phyloP scores from a whole-genome alignment of 1,140 invertebrate species.

The Sycophila sp. region DNA sequence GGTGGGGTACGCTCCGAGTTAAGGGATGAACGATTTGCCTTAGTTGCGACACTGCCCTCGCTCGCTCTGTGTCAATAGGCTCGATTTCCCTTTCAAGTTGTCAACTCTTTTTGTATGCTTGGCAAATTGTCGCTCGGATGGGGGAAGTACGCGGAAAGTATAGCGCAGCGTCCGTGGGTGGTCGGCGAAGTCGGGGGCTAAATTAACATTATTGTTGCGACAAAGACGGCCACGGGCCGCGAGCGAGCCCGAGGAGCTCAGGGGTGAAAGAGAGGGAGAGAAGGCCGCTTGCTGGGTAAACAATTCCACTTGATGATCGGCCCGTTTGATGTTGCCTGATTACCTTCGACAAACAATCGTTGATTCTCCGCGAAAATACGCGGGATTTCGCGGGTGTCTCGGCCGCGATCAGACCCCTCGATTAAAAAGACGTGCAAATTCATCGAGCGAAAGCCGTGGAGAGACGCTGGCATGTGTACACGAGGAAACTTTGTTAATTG shows the following conservation, averaged over 20 bases:
- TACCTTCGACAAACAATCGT: slow-evolving; percentile 65
- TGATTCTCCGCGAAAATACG: slow-evolving; percentile 56
- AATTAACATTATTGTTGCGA: slow-evolving; percentile 69
- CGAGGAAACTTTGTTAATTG: no score
- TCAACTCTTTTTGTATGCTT: slow-evolving; percentile 66
- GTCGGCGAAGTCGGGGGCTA: slow-evolving; percentile 45
- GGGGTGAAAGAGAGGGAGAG: slow-evolving; percentile 4
- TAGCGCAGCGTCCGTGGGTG: slow-evolving; percentile 29
- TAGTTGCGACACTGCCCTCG: neutral
- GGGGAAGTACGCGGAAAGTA: slow-evolving; percentile 43
- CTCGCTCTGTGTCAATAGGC: slow-evolving; percentile 63
- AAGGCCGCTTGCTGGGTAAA: slow-evolving; percentile 56
- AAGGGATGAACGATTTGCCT: neutral
- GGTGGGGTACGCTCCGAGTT: no score
- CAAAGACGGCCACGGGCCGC: slow-evolving; percentile 54
- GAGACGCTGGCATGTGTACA: neutral
- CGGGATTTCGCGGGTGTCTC: neutral
- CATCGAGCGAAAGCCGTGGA: neutral
- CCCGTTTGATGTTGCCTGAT: slow-evolving; percentile 67
- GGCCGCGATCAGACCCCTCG: neutral
- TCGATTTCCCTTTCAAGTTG: slow-evolving; percentile 69
- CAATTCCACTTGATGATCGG: slow-evolving; percentile 67
- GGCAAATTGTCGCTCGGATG: slow-evolving; percentile 62
- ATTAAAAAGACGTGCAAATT: neutral
- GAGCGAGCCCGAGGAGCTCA: neutral